Base-by-base conservation (phyloP, 2,113 vertebrate genomes). In the Paralichthys olivaceus region DNA sequence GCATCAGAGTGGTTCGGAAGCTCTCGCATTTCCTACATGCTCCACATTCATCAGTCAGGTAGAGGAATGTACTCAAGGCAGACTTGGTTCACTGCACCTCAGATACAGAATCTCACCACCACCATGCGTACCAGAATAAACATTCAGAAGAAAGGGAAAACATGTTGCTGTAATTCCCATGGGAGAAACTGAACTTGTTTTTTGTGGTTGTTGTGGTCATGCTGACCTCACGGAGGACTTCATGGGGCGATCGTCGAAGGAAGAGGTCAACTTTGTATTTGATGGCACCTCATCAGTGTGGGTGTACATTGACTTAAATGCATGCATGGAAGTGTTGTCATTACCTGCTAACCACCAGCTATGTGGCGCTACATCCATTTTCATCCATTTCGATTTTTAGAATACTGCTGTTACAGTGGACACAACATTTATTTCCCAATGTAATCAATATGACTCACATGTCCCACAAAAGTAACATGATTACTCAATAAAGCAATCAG, bases 1-100 rank as follows among this genome's bases (percentile, higher is more conserved):
- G 69, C 72, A 29, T 73, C 22, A 70, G 26, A 53, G 43, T 59
- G 73, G 72, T 71, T 84, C 72, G 61, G 60, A 17, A 12, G 65
- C 62, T 29, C 69, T 77, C 60, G 28, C 43, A 65, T 84, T 65
- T 84, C 80, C 84, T 73, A 57, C 79, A 83, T 76, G 75, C 66
- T 71, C 67, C 49, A 37, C 76, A 58, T 76, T 89, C 87, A 87
- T 85, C 86, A 58, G 71, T 61, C 83, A 85, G 87, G 80, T 89
- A 77, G 49, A 85, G 81, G 82, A 83, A 88, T 88, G 84, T 67
- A 59, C 73, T 85, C 78, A 73, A 14, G 5, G 77, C 65, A 75
- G 87, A 82, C 77, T 81, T 79, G 85, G 75, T 84, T 86, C 84
- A 88, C 84, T 89, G 83, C 84, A 62, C 66, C 43, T 73, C 64